A percentile compares a stretch with the other conserved stretches of the same genome.
Evolutionary conservation across 2,888 invertebrate genomes (phyloP).

Genomic region (Alloplasta piceator): DNA sequence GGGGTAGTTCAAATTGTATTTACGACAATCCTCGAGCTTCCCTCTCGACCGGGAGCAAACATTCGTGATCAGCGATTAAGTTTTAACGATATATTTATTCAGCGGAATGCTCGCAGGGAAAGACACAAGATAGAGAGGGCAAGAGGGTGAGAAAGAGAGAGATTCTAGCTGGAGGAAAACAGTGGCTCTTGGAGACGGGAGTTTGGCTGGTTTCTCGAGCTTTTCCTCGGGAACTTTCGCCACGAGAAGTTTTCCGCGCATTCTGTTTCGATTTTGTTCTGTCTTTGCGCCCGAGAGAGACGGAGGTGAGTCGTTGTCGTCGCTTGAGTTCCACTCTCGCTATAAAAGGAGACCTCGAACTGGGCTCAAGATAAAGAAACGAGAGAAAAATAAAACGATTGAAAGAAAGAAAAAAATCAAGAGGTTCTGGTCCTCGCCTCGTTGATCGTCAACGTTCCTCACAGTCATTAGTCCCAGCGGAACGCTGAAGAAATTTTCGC

Average conservation of each 20-base stretch:
- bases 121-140: background rate
- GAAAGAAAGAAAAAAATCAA: slow-evolving; percentile 32
- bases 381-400: slow-evolving; percentile 26
- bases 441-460: slow-evolving; percentile 43
- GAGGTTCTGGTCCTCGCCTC: slow-evolving; percentile 18
- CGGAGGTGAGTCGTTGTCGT: no score
- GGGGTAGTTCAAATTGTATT: no score
- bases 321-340: background rate
- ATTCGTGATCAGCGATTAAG: slow-evolving; percentile 33
- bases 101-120: slow-evolving; percentile 31
- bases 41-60: no score
- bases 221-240: background rate
- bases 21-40: no score
- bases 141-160: background rate
- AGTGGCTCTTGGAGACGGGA: background rate
- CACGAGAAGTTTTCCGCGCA: background rate
- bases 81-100: slow-evolving; percentile 62
- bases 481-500: background rate
- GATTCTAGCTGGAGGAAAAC: background rate
- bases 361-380: slow-evolving; percentile 8
- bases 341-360: background rate
- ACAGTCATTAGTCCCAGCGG: slow-evolving; percentile 55
- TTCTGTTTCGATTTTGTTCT: slow-evolving; percentile 2
- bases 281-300: background rate
- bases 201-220: background rate